These are phyloP conservation scores for Cremastobaeus sp. DNA, from an alignment of 2,888 invertebrate genomes.

Conservation along the genomic window DNA sequence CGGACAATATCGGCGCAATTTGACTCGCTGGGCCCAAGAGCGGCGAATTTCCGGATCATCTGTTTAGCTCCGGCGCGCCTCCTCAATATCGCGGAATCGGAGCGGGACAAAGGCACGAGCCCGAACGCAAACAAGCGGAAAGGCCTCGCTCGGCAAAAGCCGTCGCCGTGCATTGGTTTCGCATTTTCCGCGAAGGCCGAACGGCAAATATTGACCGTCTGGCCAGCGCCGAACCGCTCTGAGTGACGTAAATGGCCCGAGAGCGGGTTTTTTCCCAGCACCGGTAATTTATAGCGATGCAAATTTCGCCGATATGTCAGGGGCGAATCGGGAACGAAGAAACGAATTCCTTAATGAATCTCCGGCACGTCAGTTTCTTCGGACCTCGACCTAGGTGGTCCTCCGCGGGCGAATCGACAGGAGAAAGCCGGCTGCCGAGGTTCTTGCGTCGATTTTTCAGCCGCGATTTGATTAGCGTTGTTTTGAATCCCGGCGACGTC, in stretches of 20 bases:
- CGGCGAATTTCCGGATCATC: slow-evolving; percentile 32
- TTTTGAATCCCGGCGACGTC: background rate
- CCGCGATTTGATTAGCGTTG: slow-evolving; percentile 5
- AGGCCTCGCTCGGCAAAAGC: background rate
- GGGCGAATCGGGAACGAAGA: slow-evolving; percentile 54
- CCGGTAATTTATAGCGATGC: slow-evolving; percentile 68
- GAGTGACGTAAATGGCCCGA: background rate
- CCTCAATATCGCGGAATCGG: slow-evolving; percentile 28
- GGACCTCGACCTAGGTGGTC: slow-evolving; percentile 68
- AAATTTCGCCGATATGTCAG: slow-evolving; percentile 65
- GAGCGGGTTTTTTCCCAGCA: slow-evolving; percentile 4
- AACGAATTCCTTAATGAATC: slow-evolving; percentile 69
- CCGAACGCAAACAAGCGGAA: slow-evolving; percentile 48
- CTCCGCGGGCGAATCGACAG: slow-evolving; percentile 32
- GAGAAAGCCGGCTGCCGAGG: slow-evolving; percentile 21
- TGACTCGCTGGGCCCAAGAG: slow-evolving; percentile 18
- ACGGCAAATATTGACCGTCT: slow-evolving; percentile 46
- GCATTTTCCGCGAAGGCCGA: slow-evolving; percentile 28
- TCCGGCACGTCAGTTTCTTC: slow-evolving; percentile 65
- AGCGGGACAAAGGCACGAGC: slow-evolving; percentile 31
- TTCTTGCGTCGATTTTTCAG: slow-evolving; percentile 8
- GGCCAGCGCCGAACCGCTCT: background rate
- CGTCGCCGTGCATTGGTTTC: slow-evolving; percentile 35
- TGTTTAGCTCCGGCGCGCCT: slow-evolving; percentile 22
- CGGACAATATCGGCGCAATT: slow-evolving; percentile 32